Evolutionary conservation across 2,888 invertebrate species (phyloP), one percentile per base, ranked within the genome.

Genomic region (Nemurella pictetii): DNA sequence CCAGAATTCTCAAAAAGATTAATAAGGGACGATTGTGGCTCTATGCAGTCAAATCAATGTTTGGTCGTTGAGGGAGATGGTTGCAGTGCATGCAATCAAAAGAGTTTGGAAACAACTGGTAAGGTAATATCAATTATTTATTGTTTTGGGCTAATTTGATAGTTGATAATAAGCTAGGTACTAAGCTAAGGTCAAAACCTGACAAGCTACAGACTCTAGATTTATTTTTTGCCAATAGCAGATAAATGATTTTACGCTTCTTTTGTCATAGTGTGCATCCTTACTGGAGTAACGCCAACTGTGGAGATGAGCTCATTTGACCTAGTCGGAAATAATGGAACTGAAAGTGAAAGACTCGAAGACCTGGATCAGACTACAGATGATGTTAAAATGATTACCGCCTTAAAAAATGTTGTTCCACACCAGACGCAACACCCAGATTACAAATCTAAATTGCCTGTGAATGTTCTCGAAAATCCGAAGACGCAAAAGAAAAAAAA

Each of bases 1-100:
- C n/a, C n/a, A n/a, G n/a, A n/a, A n/a, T n/a, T n/a, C n/a, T n/a
- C n/a, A n/a, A n/a, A n/a, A n/a, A n/a, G n/a, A n/a, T n/a, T n/a
- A n/a, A n/a, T n/a, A n/a, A n/a, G n/a, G n/a, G n/a, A n/a, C n/a
- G n/a, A n/a, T n/a, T n/a, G n/a, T n/a, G n/a, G n/a, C n/a, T n/a
- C n/a, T n/a, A n/a, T n/a, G n/a, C n/a, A n/a, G n/a, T n/a, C n/a
- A n/a, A n/a, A n/a, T n/a, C n/a, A 93, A 87, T 96, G 96, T 89
- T 91, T 96, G 77, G 89, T 95, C 36, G 91, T 92, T 27, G 95
- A 96, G 89, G 94, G 93, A 87, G 90, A 92, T 72, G 93, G 94
- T 20, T 95, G 95, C 88, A 12, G 83, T 36, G 28, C 74, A 29
- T 84, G 36, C 15, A 29, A 83, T 25, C 73, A 20, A 75, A n/a